phyloP scores from a whole-genome alignment of 2,888 invertebrate genomes.

The Diaprepes abbreviatus region DNA sequence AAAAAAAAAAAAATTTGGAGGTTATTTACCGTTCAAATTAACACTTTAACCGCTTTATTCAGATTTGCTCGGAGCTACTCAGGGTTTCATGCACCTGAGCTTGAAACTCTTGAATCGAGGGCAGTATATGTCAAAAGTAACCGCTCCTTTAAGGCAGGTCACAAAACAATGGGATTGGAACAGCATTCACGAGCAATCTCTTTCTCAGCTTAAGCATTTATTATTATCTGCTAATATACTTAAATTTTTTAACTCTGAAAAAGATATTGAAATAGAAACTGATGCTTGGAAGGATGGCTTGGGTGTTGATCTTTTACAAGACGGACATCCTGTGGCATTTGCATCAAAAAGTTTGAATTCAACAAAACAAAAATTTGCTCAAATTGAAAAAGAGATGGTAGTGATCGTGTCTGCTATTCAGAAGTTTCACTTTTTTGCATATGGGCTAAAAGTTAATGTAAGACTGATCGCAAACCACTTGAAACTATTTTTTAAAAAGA shows the following conservation, averaged over 20 bases:
- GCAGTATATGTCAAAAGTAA: too few species aligned
- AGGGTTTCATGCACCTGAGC: too few species aligned
- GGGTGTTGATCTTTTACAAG: slow-evolving; percentile 60
- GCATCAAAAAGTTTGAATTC: too few species aligned
- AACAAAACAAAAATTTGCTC: slow-evolving; percentile 60
- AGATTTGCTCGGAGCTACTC: too few species aligned
- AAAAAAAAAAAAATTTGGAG: too few species aligned
- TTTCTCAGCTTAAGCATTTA: too few species aligned
- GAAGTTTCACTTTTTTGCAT: slow-evolving; percentile 34
- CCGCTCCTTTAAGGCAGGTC: slow-evolving; percentile 50
- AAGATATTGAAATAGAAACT: slow-evolving; percentile 56
- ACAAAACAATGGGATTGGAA: slow-evolving; percentile 48
- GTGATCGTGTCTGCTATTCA: slow-evolving; percentile 54
- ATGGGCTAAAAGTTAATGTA: slow-evolving; percentile 24
- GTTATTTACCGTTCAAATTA: too few species aligned
- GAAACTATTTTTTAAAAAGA: slow-evolving; percentile 49
- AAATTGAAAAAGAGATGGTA: slow-evolving; percentile 64
- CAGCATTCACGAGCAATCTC: slow-evolving; percentile 46
- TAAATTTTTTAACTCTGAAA: slow-evolving; percentile 52
- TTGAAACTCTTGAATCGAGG: too few species aligned
- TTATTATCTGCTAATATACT: too few species aligned
- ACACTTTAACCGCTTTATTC: too few species aligned
- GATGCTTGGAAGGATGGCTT: slow-evolving; percentile 56
- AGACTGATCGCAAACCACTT: slow-evolving; percentile 31
- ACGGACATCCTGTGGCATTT: slow-evolving; percentile 57